Evolutionary conservation across 1,140 invertebrate genomes (phyloP), one percentile per base, ranked within the genome.

Genomic region (Oncopeltus fasciatus): DNA sequence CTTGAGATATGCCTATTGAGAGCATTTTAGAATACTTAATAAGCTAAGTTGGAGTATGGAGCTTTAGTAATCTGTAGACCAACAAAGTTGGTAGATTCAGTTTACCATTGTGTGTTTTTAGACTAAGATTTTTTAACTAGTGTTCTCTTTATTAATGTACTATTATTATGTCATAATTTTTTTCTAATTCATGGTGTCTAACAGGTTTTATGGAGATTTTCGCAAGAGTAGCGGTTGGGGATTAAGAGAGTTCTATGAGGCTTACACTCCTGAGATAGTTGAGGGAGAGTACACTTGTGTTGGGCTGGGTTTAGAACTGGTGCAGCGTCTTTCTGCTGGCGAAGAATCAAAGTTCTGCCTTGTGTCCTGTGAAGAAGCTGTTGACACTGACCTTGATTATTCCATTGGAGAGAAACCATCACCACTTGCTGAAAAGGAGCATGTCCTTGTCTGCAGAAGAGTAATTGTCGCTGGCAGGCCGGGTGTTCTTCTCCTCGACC

Each of bases 311-410:
- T 79, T 90, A 64, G 87, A 91, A 74, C 75, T 93, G 65, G 76
- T 90, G 66, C 72, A 78, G 53, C 76, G 81, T 62, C 74, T 86
- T 46, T 72, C 67, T 62, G 72, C 73, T 66, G 76, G 75, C 11
- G 77, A 77, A 58, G 79, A 81, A 68, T 53, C 49, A 12, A 1
- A 24, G 1, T 78, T 86, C 59, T 87, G 82, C 68, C 75, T 93
- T 67, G 85, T 86, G 33, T 93, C 90, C 16, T 94, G 90, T 69
- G 91, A 94, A 75, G 92, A 95, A 74, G 74, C 83, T 53, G 85
- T 90, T 61, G 82, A 80, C 46, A 78, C 83, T 53, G 76, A 83
- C 47, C 72, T 76, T n/a, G 78, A 78, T 29, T 88, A 88, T 68
- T 79, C 86, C 1, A 75, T 77, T 47, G 75, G 79, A 24, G 77